Base-by-base conservation (phyloP, 2,888 invertebrate species). In the Crocallis elinguaria region DNA sequence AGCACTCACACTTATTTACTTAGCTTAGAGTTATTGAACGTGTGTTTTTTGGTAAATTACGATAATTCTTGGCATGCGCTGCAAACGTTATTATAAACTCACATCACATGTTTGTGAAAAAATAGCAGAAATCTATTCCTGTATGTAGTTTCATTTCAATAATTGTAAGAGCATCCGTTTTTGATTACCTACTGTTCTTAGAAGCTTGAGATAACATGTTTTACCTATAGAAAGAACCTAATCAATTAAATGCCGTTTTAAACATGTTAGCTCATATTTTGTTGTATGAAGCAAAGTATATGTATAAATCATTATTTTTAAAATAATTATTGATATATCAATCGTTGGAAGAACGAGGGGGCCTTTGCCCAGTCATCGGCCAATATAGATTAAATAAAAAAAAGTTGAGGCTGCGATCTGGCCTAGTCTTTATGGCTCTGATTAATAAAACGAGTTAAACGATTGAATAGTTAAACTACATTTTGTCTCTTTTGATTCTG, bases 81-180 rank as follows among this genome's bases (percentile, higher is more conserved):
- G 3, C 12, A 21, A 8, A 21, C 1, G 4, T 3, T 11, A 1
- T n/a, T n/a, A 30, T 4, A 3, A n/a, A 4, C n/a, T 55, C 37
- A 42, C 19, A 46, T 39, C 19, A 50, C 30, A 33, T 50, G 44
- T 41, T 63, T 64, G 57, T 60, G 57, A 67, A 64, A 68, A 71
- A 68, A 61, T 43, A 55, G 61, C 33, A 39, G 33, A 21, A 27
- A 43, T 38, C 7, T 43, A 44, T 27, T 43, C 13, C 21, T 49
- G 21, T 58, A 50, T 41, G 53, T 51, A 56, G 49, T 62, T 77
- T 83, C 80, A 80, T 69, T 60, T 65, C 59, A 48, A 58, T 83
- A 79, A 83, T 82, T 77, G 71, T 75, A 71, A 69, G 63, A 50
- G 68, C 73, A 76, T 82, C 79, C 79, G 81, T 59, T 73, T 64